Conservation (phyloP, 2,888 invertebrate species). For the Epistrophe eligans region DNA sequence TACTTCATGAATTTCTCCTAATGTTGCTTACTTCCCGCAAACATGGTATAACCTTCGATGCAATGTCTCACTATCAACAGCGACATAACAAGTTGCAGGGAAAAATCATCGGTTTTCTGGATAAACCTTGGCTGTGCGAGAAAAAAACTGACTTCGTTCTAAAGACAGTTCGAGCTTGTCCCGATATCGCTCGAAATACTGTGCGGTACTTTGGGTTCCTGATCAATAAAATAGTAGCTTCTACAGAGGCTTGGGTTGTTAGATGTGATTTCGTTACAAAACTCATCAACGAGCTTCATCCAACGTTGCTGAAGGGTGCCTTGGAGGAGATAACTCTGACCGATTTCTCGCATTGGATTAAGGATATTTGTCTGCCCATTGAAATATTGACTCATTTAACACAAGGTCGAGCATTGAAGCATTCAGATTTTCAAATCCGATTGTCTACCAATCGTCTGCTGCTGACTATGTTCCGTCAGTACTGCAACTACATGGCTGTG, state of each 20-base stretch:
- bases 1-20: conserved; percentile 89
- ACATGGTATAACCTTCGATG: conserved; percentile 90
- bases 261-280: conserved; percentile 78
- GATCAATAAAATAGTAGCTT: conserved; percentile 85
- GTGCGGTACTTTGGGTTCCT: conserved; percentile 86
- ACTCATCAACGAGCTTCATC: conserved; percentile 80
- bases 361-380: conserved; percentile 81
- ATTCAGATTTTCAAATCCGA: conserved; percentile 79
- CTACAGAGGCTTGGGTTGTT: conserved; percentile 76
- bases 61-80: conserved; percentile 84
- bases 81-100: conserved; percentile 82
- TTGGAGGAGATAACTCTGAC: conserved; percentile 81
- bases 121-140: conserved; percentile 89
- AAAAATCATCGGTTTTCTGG: conserved; percentile 86
- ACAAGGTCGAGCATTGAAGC: conserved; percentile 75
- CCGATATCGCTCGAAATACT: conserved; percentile 88
- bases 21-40: conserved; percentile 90
- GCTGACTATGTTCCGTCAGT: conserved; percentile 83
- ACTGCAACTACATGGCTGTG: conserved; percentile 81
- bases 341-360: conserved; percentile 81
- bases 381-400: conserved; percentile 80
- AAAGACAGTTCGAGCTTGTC: conserved; percentile 88
- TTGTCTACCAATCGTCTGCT: conserved; percentile 82
- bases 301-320: conserved; percentile 78
- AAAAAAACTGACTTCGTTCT: conserved; percentile 87